Evolutionary conservation across 2,113 vertebrate species (phyloP).

Genomic region (Antennarius striatus): DNA sequence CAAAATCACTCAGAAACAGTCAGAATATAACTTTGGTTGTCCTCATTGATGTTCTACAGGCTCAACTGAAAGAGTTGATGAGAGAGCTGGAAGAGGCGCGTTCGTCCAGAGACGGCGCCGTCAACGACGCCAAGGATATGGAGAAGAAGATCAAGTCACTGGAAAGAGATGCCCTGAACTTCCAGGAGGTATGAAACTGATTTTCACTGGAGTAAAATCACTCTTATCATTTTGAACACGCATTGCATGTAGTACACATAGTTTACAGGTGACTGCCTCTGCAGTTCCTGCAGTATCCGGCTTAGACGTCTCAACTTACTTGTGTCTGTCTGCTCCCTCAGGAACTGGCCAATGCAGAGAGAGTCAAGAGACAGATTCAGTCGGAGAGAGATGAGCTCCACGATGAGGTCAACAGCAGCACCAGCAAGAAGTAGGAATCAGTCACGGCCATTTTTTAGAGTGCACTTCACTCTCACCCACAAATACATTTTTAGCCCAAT

Average conservation of each 20-base stretch:
- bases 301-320: neutral
- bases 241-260: neutral
- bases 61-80: constrained; percentile 90
- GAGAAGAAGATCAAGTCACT: constrained; percentile 94
- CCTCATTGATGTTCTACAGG: constrained; percentile 71
- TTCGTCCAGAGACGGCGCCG: constrained; percentile 88
- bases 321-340: constrained; percentile 50
- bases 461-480: too few species aligned
- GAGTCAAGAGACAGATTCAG: constrained; percentile 89
- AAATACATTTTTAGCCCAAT: too few species aligned
- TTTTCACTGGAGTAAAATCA: too few species aligned
- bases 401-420: constrained; percentile 90
- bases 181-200: constrained; percentile 86
- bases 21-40: neutral
- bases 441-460: neutral
- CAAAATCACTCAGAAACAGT: too few species aligned
- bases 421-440: constrained; percentile 86
- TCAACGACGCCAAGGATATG: constrained; percentile 88
- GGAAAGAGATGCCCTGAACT: constrained; percentile 90
- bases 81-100: constrained; percentile 91
- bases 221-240: neutral
- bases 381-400: constrained; percentile 93
- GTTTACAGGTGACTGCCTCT: too few species aligned
- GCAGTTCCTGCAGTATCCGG: too few species aligned
- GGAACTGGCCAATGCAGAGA: constrained; percentile 91